Conservation (phyloP, 2,797 vertebrate genomes). For the Xenopus petersii region DNA sequence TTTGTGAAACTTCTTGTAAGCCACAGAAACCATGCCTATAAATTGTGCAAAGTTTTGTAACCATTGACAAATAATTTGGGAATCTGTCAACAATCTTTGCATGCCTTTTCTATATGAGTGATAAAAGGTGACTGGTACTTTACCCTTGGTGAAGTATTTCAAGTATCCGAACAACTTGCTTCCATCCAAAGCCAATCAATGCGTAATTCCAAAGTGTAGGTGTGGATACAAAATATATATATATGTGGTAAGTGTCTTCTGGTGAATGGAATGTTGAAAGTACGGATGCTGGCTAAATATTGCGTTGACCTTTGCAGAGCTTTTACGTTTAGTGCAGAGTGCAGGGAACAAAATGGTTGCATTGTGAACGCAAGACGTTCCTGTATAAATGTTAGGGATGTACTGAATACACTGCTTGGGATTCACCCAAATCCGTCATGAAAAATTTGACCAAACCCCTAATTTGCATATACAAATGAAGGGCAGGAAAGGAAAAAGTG, state of each 20-base stretch:
- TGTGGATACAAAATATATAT: no score
- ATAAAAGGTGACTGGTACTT: no score
- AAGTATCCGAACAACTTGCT: no score
- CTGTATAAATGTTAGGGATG: background rate
- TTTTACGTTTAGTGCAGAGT: conserved; percentile 15
- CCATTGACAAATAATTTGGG: background rate
- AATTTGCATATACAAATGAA: no score
- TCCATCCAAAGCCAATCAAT: no score
- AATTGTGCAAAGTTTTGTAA: background rate
- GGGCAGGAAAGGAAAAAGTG: no score
- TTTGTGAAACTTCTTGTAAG: conserved; percentile 5
- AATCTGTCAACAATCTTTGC: conserved; percentile 12
- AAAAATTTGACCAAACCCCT: no score
- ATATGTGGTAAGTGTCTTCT: background rate
- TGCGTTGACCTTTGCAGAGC: conserved; percentile 28
- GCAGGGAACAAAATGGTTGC: background rate
- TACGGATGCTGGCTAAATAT: conserved; percentile 27
- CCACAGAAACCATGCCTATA: background rate
- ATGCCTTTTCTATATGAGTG: conserved; percentile 7
- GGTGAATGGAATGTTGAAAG: conserved; percentile 31
- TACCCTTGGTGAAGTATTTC: no score
- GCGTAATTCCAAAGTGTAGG: no score
- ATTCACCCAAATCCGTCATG: no score
- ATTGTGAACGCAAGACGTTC: background rate
- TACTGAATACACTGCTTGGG: no score